A percentile compares a stretch with the other conserved stretches of the same genome.
phyloP scores from a whole-genome alignment of 1,140 invertebrate genomes.

The Steinernema feltiae region DNA sequence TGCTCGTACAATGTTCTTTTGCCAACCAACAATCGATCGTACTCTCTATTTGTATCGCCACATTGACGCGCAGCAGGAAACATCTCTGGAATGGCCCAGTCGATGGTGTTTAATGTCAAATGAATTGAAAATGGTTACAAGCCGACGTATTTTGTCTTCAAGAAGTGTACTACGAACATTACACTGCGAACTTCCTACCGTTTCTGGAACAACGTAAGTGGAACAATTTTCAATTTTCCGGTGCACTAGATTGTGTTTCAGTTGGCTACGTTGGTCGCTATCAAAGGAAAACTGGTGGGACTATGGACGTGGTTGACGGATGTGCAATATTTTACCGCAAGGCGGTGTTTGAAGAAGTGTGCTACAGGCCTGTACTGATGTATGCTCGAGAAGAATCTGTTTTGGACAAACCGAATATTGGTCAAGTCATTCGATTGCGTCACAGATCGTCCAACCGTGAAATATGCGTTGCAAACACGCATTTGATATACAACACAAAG shows the following conservation, averaged over 20 bases:
- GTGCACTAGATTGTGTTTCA: constrained; percentile 33
- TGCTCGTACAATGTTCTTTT: constrained; percentile 37
- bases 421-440: constrained; percentile 68
- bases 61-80: background rate
- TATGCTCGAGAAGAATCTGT: constrained; percentile 61
- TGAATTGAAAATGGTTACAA: constrained; percentile 24
- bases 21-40: constrained; percentile 27
- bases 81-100: constrained; percentile 20
- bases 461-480: constrained; percentile 80
- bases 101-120: constrained; percentile 21
- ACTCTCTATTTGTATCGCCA: constrained; percentile 32
- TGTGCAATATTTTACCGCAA: constrained; percentile 75
- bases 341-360: constrained; percentile 64
- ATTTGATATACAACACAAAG: constrained; percentile 84
- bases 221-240: background rate
- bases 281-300: constrained; percentile 66
- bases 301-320: constrained; percentile 64
- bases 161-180: constrained; percentile 31
- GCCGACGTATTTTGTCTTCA: constrained; percentile 37
- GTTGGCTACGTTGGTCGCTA: constrained; percentile 69
- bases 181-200: constrained; percentile 6
- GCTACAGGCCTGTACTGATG: constrained; percentile 66
- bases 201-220: constrained; percentile 25
- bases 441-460: constrained; percentile 54
- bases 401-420: constrained; percentile 80